Evolutionary conservation across 2,888 invertebrate species (phyloP), one percentile per base, ranked within the genome.

Genomic region (Cryptophagus acutangulus): DNA sequence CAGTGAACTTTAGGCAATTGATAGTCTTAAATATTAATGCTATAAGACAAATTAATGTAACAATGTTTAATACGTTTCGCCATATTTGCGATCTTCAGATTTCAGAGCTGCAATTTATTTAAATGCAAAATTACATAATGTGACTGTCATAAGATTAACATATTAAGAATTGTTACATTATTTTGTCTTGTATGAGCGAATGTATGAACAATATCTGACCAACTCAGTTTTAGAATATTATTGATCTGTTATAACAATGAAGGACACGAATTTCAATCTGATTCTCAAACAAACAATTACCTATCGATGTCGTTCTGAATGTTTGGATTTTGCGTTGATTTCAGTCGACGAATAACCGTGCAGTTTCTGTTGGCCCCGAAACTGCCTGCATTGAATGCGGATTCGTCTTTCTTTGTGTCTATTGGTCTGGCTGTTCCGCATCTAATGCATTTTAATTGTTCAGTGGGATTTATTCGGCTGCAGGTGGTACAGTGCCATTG

Each of bases 401-500:
- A 43, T 42, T 53, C 49, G 55, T 59, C 64, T 59, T 64, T 64
- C 59, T 63, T 57, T 54, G 53, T 53, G 43, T 57, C 44, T 36
- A 56, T 62, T 67, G 77, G 74, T 62, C 81, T 74, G 66, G 76
- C 74, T 63, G 76, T 76, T 58, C 85, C 87, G 75, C 89, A 90
- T 77, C 86, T 81, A 75, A 84, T 78, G 73, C 90, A 90, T 75
- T 79, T 82, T 59, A 79, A 74, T 71, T 82, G 82, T 74, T 90
- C 89, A 51, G 87, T 88, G 54, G 89, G 87, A 72, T 90, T 90
- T 73, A 90, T 88, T 72, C 85, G 80, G 74, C 84, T 81, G 76
- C 90, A 90, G 72, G 82, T 79, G 71, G 80, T 80, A 78, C 90
- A 90, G 76, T 87, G 85, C 89, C 89, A 91, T 77, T 90, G 90